Conservation (phyloP, 2,113 vertebrate genomes). For the Athene cunicularia region DNA sequence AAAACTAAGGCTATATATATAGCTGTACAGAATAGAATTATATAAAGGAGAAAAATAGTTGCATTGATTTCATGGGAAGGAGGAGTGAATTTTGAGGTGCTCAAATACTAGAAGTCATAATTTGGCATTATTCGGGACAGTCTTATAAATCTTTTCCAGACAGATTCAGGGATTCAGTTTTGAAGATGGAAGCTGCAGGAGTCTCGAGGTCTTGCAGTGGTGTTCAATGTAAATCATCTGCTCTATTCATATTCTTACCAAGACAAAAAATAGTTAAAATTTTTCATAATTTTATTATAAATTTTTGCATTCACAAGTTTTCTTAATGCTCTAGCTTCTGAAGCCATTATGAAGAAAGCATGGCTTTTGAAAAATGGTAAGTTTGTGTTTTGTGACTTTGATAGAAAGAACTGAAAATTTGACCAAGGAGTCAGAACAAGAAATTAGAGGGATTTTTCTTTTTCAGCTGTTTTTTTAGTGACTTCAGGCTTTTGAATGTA, state of each 20-base stretch:
- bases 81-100: neutral
- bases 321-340: neutral
- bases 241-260: neutral
- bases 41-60: neutral
- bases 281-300: neutral
- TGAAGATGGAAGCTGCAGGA: neutral
- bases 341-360: neutral
- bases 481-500: neutral
- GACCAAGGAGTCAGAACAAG: neutral
- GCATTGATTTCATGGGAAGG: neutral
- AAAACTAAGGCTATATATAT: neutral
- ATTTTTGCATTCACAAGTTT: neutral
- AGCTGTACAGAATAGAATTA: neutral
- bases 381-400: neutral
- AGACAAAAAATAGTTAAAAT: neutral
- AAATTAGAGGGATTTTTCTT: neutral
- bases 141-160: neutral
- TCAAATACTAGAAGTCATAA: neutral
- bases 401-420: neutral
- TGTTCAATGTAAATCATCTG: neutral
- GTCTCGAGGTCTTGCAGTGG: neutral
- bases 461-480: neutral
- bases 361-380: neutral
- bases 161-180: accelerated
- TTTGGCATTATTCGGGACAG: neutral